Conservation (phyloP, 2,888 invertebrate genomes). For the Stenurella melanura region DNA sequence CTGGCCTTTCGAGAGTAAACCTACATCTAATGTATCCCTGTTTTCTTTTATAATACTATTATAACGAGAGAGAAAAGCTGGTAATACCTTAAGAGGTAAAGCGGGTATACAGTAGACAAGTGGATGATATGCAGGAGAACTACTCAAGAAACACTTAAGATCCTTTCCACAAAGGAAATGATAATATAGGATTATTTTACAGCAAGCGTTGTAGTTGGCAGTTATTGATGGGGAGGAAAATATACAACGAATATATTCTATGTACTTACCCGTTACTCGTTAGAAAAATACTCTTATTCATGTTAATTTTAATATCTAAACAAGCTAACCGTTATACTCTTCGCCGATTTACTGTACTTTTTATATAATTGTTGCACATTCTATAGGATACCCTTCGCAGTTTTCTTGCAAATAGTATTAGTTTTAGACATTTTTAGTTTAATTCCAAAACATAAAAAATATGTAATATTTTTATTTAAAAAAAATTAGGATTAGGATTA, state of each 20-base stretch:
- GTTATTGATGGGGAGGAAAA: constrained; percentile 2
- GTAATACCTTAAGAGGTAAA: constrained; percentile 13
- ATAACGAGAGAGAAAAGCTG: constrained; percentile 9
- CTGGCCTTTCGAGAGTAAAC: not conserved
- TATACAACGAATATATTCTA: not conserved
- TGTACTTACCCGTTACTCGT: not conserved
- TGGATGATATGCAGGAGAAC: constrained; percentile 16
- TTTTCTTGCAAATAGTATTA: too few relatives aligned
- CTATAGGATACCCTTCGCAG: too few relatives aligned
- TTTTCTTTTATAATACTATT: constrained; percentile 17
- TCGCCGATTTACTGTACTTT: too few relatives aligned
- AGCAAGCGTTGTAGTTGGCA: not conserved
- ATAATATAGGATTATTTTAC: constrained; percentile 19
- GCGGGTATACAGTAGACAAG: constrained; percentile 13
- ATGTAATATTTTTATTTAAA: too few relatives aligned
- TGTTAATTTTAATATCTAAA: too few relatives aligned
- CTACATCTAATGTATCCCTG: not conserved
- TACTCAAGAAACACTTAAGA: constrained; percentile 15
- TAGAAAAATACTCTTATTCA: not conserved
- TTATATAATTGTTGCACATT: too few relatives aligned
- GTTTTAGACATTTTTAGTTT: too few relatives aligned
- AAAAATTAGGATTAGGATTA: too few relatives aligned
- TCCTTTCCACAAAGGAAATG: constrained; percentile 2
- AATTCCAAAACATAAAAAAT: too few relatives aligned
- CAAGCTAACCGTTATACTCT: too few relatives aligned